Base-by-base conservation (phyloP, 2,888 invertebrate species). In the Abscondita cerata region DNA sequence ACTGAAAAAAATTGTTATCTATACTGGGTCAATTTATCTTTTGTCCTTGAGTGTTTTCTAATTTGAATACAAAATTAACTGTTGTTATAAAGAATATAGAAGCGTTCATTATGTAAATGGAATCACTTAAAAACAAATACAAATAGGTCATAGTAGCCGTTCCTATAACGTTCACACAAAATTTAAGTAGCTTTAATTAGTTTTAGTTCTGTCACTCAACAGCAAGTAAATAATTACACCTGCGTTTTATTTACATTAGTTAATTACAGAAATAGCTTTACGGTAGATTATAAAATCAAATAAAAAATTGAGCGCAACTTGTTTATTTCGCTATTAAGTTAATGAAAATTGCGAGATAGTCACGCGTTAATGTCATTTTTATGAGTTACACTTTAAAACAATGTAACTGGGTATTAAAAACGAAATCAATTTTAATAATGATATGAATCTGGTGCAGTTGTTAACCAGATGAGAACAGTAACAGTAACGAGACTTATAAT, bases 401-500 rank as follows among this genome's bases (percentile, higher is more conserved):
- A 72, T 73, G 72, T 73, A 69, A 68, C 33, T 68, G 41, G 70
- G 72, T 72, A 73, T 72, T 75, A 75, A 76, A 72, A 71, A 71
- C 67, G 70, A 68, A 73, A 77, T 78, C 75, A 76, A 74, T 74
- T 75, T 75, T 75, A 74, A 78, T 76, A 77, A 77, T 73, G 75
- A 75, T 75, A 77, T 74, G 75, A 76, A 76, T 77, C 75, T 70
- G 72, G 69, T 68, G 73, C 72, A 77, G 74, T 76, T 74, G 75
- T 69, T 73, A 72, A 76, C 77, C 80, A 79, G 80, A 81, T 78
- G 80, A 76, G 76, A 75, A 76, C 77, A 75, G 76, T 75, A 76
- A 77, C 75, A 71, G 73, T 76, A 78, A 77, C 76, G 76, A 76
- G 76, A 75, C 74, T 73, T 72, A 71, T 77, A 78, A 77, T 74